Evolutionary conservation across 2,113 vertebrate genomes (phyloP).

Genomic region (Rhipidura dahli): DNA sequence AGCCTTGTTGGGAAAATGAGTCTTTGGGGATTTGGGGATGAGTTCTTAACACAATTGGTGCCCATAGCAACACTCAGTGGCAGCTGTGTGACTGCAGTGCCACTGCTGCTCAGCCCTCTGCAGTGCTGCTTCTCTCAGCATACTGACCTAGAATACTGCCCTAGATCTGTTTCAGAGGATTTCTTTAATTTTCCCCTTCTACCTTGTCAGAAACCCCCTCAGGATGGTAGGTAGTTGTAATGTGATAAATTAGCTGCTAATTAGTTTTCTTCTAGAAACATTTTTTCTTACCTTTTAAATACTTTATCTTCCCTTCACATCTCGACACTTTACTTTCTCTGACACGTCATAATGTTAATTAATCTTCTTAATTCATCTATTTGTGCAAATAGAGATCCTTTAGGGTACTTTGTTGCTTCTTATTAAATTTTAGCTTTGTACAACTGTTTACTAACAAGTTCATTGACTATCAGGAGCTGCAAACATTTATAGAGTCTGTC

Average conservation of each 20-base stretch:
- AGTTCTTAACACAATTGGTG: background rate
- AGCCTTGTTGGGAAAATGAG: background rate
- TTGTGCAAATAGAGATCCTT: background rate
- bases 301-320: background rate
- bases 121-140: background rate
- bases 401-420: background rate
- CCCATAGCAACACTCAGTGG: background rate
- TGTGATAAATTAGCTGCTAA: slow-evolving; percentile 25
- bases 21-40: background rate
- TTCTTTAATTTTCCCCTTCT: background rate
- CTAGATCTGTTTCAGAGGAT: background rate
- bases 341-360: slow-evolving; percentile 16
- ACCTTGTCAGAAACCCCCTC: background rate
- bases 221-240: background rate
- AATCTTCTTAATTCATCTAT: background rate
- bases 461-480: background rate
- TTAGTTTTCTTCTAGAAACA: slow-evolving; percentile 12
- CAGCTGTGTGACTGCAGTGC: background rate
- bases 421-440: background rate
- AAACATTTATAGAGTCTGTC: background rate
- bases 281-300: background rate
- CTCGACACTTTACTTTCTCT: background rate
- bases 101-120: background rate
- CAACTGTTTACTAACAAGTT: background rate
- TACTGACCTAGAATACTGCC: slow-evolving; percentile 50